These are phyloP conservation scores for Cuniculus paca DNA, from an alignment of 2,797 vertebrate species.

Conservation along the genomic window DNA sequence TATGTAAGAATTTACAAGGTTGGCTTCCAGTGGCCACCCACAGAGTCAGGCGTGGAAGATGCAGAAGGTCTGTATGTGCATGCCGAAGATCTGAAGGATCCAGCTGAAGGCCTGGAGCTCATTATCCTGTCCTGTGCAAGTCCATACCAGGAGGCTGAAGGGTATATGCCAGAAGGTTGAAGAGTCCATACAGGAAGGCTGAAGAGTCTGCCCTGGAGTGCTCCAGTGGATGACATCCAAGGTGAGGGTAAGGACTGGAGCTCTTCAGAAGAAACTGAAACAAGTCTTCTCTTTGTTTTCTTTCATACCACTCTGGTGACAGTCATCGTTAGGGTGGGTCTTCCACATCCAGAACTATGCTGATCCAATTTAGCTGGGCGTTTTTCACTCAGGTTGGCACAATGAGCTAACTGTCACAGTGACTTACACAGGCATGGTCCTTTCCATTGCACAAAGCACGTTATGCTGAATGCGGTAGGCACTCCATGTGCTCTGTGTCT, in stretches of 20 bases:
- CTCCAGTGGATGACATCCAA: background rate
- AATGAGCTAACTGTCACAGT: background rate
- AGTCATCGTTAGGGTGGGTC: background rate
- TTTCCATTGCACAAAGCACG: background rate
- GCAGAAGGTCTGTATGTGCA: no score
- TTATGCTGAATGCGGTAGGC: background rate
- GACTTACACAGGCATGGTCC: background rate
- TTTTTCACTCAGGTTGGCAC: background rate
- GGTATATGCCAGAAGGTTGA: background rate
- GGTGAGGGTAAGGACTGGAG: background rate
- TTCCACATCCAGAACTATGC: background rate
- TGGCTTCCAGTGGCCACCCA: background rate
- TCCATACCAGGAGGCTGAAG: background rate
- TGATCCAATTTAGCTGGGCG: no score
- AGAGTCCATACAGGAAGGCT: background rate
- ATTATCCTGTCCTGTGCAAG: background rate
- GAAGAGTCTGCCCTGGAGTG: background rate
- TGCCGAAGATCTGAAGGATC: background rate
- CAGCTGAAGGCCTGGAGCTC: background rate
- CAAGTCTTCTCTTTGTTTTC: background rate
- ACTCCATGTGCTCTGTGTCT: fast-evolving
- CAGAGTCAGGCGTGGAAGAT: background rate
- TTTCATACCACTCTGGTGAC: background rate
- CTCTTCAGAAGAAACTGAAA: background rate
- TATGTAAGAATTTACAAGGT: background rate